Evolutionary conservation across 2,888 invertebrate genomes (phyloP), one percentile per base, ranked within the genome.

Genomic region (Neoscelio sp.): DNA sequence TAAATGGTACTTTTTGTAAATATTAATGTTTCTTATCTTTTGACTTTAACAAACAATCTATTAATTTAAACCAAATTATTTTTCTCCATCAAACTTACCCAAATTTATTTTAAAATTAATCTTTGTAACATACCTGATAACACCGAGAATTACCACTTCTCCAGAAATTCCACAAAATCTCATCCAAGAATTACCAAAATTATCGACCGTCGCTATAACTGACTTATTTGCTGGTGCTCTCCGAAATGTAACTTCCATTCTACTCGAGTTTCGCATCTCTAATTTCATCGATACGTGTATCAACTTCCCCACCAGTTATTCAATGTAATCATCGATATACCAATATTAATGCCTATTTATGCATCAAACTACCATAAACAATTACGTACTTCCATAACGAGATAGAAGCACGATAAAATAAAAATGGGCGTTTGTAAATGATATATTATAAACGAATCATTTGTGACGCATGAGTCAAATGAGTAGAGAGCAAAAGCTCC

Each of bases 371-470:
- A 50, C 38, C 50, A 50, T 23, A 48, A 38, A 48, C 28, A 10
- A 12, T 64, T 48, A 15, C 46, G 46, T 48, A 38, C 50, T 64
- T 50, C 46, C 38, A 38, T 50, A 48, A 50, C 8, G 7, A 8
- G 48, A 64, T 48, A 64, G 38, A 62, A 44, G 7, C 5, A 8
- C 8, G 12, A 5, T 13, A 17, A 33, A n/a, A 35, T 46, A 52
- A 20, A 54, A 68, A 23, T 56, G 46, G 56, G 67, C 46, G 67
- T 56, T 42, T 12, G 56, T 33, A 10, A 46, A 38, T 20, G 42
- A 68, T 68, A 46, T 42, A 56, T 10, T 46, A 5, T 10, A 33
- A 33, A 5, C n/a, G 6, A 6, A 33, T 2, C 33, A 46, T 48
- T 35, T 23, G 56, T 18, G 28, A 18, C 42, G 18, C 38, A 18